A percentile compares a stretch with the other conserved stretches of the same genome.
phyloP scores from a whole-genome alignment of 2,113 vertebrate genomes.

The Galbula dea region DNA sequence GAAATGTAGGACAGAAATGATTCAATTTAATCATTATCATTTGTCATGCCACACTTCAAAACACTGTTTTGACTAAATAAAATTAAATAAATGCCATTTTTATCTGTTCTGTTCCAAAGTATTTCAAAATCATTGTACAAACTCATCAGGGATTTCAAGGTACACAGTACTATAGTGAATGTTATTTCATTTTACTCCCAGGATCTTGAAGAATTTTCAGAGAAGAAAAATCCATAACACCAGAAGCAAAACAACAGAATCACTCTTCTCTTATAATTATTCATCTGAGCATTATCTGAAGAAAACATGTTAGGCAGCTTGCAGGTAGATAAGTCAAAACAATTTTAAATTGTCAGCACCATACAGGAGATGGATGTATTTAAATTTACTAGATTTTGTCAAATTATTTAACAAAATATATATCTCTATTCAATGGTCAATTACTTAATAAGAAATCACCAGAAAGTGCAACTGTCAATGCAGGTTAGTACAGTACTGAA shows the following conservation, averaged over 20 bases:
- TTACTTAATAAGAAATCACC: not conserved
- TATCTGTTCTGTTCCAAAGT: not conserved
- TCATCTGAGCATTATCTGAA: not conserved
- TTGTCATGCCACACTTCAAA: not conserved
- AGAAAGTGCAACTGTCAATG: not conserved
- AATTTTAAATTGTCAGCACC: not conserved
- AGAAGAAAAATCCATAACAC: rapidly evolving
- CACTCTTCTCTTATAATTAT: not conserved
- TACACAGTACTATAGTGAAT: not conserved
- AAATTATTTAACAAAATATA: not conserved
- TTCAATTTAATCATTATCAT: not conserved
- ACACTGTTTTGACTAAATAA: not conserved
- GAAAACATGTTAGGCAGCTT: not conserved
- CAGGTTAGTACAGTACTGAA: not conserved
- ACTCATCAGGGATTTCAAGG: not conserved
- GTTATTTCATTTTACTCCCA: not conserved
- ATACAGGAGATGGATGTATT: not conserved
- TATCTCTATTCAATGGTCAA: not conserved
- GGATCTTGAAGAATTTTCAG: not conserved
- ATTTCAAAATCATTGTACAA: not conserved
- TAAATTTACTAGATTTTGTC: not conserved
- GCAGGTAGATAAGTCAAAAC: not conserved
- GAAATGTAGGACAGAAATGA: not conserved
- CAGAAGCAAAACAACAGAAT: not conserved
- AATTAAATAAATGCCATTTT: not conserved